Evolutionary conservation across 2,888 invertebrate species (phyloP).

Genomic region (Pandemis heparana): DNA sequence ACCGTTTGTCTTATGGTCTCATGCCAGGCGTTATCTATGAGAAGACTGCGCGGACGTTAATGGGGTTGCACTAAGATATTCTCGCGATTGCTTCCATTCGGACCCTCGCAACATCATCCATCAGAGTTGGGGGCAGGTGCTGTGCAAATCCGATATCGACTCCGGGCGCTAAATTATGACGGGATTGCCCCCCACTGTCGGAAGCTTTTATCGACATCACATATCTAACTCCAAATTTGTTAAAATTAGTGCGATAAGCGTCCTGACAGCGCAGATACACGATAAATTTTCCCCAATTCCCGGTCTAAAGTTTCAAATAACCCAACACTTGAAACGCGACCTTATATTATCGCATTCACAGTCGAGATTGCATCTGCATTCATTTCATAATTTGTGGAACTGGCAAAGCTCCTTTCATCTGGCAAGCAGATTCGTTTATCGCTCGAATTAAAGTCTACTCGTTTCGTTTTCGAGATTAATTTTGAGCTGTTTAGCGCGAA

Average conservation of each 20-base stretch:
- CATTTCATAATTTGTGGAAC: slow-evolving; percentile 39
- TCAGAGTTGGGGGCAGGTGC: slow-evolving; percentile 35
- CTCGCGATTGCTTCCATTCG: slow-evolving; percentile 23
- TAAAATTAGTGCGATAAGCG: slow-evolving; percentile 58
- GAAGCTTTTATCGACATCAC: slow-evolving; percentile 52
- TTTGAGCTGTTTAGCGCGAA: slow-evolving; percentile 63
- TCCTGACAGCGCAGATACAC: slow-evolving; percentile 42
- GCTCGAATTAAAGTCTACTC: slow-evolving; percentile 63
- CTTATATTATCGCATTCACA: slow-evolving; percentile 22
- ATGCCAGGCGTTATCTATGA: background rate
- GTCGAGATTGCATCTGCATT: slow-evolving; percentile 34
- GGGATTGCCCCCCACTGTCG: slow-evolving; percentile 56
- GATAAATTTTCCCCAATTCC: slow-evolving; percentile 40
- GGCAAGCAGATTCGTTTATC: slow-evolving; percentile 61
- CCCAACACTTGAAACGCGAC: slow-evolving; percentile 14
- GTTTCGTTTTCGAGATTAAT: slow-evolving; percentile 64
- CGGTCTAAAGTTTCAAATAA: slow-evolving; percentile 33
- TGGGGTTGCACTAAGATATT: slow-evolving; percentile 9
- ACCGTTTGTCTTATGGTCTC: background rate
- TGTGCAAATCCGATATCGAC: slow-evolving; percentile 51
- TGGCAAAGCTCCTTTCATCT: slow-evolving; percentile 43
- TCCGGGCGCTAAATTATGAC: slow-evolving; percentile 64
- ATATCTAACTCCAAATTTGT: slow-evolving; percentile 59
- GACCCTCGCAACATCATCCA: slow-evolving; percentile 37
- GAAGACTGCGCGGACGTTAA: background rate